Evolutionary conservation across 1,140 invertebrate species (phyloP).

Genomic region (Marisa cornuarietis): DNA sequence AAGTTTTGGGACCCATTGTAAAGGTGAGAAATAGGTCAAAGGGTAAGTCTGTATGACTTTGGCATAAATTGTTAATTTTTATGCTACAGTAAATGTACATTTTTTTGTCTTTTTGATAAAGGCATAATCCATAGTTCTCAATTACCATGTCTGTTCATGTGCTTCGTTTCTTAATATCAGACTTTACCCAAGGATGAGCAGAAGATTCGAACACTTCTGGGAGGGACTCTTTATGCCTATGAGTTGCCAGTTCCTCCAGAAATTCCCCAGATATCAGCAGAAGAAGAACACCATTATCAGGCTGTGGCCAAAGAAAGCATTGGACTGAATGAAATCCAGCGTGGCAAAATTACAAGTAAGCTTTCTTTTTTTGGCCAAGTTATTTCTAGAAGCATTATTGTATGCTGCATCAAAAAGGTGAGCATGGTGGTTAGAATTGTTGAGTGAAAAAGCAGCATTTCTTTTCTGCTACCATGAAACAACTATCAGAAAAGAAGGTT

Average conservation of each 20-base stretch:
- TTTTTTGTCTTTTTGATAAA: no score
- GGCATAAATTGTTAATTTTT: neutral
- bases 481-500: no score
- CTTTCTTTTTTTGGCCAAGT: neutral
- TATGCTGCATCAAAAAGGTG: no score
- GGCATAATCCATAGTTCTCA: neutral
- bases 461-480: no score
- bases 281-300: constrained; percentile 43
- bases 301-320: constrained; percentile 34
- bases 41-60: neutral
- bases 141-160: neutral
- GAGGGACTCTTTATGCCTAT: constrained; percentile 69
- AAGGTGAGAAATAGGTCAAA: constrained; percentile 62
- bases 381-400: neutral
- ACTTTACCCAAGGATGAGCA: constrained; percentile 68
- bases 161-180: constrained; percentile 42
- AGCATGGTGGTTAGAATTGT: no score
- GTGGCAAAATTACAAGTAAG: constrained; percentile 45
- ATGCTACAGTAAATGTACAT: no score
- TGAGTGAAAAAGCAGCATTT: no score
- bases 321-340: constrained; percentile 52
- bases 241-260: constrained; percentile 66
- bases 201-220: constrained; percentile 67
- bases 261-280: constrained; percentile 62
- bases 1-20: constrained; percentile 76